Evolutionary conservation across 2,797 vertebrate species (phyloP), one percentile per base, ranked within the genome.

Genomic region (Pagetopsis macropterus): DNA sequence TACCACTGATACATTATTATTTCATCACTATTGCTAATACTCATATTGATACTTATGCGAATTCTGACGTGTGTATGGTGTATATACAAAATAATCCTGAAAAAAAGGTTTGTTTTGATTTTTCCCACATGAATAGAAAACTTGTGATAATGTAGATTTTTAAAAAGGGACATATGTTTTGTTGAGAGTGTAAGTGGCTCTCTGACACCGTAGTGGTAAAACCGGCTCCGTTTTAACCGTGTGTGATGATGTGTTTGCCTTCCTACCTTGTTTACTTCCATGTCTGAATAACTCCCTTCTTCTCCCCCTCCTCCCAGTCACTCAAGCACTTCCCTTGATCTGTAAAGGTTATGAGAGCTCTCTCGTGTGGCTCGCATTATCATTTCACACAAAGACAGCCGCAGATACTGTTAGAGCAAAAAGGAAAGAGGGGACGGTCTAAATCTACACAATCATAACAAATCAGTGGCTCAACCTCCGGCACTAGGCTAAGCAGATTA

Each of bases 401-500:
- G 83, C 86, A 87, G 85, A 94, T 88, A 92, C 84, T 79, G 89
- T 89, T 91, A 87, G 88, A 77, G 76, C 65, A 77, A 87, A 91
- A 90, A 85, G 80, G 88, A 90, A 90, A 88, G 85, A 75, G 79
- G 83, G 84, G 86, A 78, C 59, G 76, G 86, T 79, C 84, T 87
- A 92, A 93, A 93, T 91, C 91, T 90, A 84, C 87, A 87, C 89
- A 94, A 95, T 95, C 93, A 94, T 92, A 93, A 94, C 91, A 94
- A 94, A 94, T 94, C 92, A 82, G 84, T 83, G 86, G 84, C 91
- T 92, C 84, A 93, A 89, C 89, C 91, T 94, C 93, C 83, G 89
- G 92, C 87, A 94, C 81, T 87, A 88, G 94, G 92, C 89, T 92
- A 93, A 95, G 93, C 88, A 89, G 91, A 95, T 95, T 95, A 95